Percentiles rank a stretch among this genome's conserved stretches.
Conservation (phyloP, 2,888 invertebrate genomes). For the Venustoraphidia nigricollis region DNA sequence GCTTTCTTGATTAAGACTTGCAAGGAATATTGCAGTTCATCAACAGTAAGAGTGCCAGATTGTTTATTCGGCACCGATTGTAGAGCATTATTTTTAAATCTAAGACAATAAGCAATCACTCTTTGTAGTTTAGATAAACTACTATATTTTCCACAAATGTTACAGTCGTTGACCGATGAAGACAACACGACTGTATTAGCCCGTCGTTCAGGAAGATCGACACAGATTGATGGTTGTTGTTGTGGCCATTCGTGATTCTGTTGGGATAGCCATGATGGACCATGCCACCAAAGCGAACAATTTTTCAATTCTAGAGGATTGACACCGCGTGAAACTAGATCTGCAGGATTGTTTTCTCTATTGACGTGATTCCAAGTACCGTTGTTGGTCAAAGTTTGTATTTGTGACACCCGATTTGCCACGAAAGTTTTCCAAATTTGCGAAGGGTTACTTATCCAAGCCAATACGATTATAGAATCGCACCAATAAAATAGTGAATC, state of each 20-base stretch:
- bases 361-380: constrained; percentile 5
- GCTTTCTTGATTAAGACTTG: neutral
- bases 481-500: constrained; percentile 4
- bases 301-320: neutral
- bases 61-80: neutral
- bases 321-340: constrained; percentile 3
- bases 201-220: no score
- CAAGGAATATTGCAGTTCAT: neutral
- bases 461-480: constrained; percentile 9
- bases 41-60: neutral
- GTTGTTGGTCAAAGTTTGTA: constrained; percentile 6
- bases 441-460: constrained; percentile 6
- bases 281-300: constrained; percentile 3
- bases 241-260: no score
- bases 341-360: constrained; percentile 5
- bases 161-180: no score
- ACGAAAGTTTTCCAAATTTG: constrained; percentile 11
- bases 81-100: constrained; percentile 3
- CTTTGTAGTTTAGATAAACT: neutral
- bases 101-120: constrained; percentile 1
- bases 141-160: no score
- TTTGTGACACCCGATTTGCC: constrained; percentile 9
- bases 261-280: neutral
- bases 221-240: no score
- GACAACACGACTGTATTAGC: no score